Evolutionary conservation across 2,797 vertebrate species (phyloP), one percentile per base, ranked within the genome.

Genomic region (Falco columbarius): DNA sequence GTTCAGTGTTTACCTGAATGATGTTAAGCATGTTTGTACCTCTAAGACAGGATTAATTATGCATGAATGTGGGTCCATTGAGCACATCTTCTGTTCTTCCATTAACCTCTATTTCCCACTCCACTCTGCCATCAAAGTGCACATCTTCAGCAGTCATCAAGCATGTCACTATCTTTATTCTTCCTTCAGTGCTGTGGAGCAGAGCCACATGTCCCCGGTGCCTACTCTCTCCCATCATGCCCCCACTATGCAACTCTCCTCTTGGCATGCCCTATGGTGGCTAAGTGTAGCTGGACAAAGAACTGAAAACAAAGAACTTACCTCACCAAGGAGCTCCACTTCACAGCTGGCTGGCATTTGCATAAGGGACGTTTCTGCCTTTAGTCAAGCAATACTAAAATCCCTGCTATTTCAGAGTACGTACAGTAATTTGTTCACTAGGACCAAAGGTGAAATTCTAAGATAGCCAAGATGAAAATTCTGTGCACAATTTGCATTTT

Each of bases 191-290:
- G 24, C 44, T 34, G 19, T 26, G 26, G 10, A 34, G 55, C 24
- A 46, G 32, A 68, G 32, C 27, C 38, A 9, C 4, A 3, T 1
- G 24, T 42, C 8, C 36, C 29, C 65, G 8, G 7, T 1, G 0
- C 21, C 42, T 49, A 73, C 54, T 36, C 29, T 65, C 51, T 71
- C n/a, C 51, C 44, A 26, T 29, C 16, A 2, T 46, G 20, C 11
- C 23, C 14, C 9, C 1, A 2, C 55, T 34, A 40, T 10, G 47
- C 36, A 21, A 40, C 34, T 34, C 15, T 61, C 52, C 36, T n/a
- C 42, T 22, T 32, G 21, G 9, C 10, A 13, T 14, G 29, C 8
- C 16, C 34, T 8, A 4, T 3, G 8, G 14, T 12, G 7, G 29
- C 59, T 32, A 20, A 55, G 29, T 27, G 36, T 14, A n/a, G 14